Evolutionary conservation across 2,797 vertebrate genomes (phyloP).

Genomic region (Cynopterus sphinx): DNA sequence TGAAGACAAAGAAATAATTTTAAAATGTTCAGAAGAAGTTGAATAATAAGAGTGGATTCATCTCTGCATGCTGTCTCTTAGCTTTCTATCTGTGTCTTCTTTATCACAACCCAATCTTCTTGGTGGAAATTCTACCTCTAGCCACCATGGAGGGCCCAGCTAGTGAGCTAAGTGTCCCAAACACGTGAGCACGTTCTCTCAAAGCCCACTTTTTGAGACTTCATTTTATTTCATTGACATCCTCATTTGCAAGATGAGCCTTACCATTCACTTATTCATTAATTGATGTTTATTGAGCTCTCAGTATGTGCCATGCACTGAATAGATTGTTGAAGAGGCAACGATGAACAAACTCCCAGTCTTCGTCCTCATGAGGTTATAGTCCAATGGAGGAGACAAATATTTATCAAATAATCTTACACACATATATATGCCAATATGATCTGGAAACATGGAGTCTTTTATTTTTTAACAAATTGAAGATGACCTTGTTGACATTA

Average conservation of each 20-base stretch:
- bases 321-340: not conserved
- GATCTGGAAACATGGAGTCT: not conserved
- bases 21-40: slow-evolving; percentile 65
- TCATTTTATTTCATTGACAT: not conserved
- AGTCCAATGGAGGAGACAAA: not conserved
- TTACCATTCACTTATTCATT: not conserved
- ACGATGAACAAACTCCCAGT: not conserved
- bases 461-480: not conserved
- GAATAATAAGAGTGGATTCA: slow-evolving; percentile 23
- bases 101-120: not conserved
- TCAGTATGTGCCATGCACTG: not conserved
- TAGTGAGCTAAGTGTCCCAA: slow-evolving; percentile 41
- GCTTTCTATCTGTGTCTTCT: slow-evolving; percentile 17
- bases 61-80: slow-evolving; percentile 47
- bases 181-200: not conserved
- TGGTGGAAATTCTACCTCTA: slow-evolving; percentile 13
- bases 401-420: not conserved
- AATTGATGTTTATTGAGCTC: not conserved
- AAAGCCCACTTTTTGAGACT: not conserved
- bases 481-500: not conserved
- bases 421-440: not conserved
- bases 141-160: not conserved
- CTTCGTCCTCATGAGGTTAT: not conserved
- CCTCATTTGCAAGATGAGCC: not conserved
- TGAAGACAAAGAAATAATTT: slow-evolving; percentile 59